Evolutionary conservation across 2,888 invertebrate genomes (phyloP).

Genomic region (Morinoia aosen): DNA sequence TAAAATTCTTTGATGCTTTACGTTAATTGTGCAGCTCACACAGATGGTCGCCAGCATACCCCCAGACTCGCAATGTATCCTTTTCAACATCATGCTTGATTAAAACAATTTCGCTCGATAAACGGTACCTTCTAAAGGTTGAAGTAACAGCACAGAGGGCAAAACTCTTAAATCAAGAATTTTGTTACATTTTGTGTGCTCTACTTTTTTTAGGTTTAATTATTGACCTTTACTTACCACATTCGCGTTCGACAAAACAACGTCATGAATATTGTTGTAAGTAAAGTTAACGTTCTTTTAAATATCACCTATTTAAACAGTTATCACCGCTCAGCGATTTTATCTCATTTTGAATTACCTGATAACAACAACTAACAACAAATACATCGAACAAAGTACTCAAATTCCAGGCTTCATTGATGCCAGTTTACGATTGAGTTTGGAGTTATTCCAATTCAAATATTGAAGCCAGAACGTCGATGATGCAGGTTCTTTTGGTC

Average conservation of each 20-base stretch:
- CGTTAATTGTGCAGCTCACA: neutral
- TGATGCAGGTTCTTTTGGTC: constrained; percentile 12
- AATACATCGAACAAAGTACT: no score
- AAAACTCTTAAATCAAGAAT: neutral
- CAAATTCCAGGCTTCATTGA: no score
- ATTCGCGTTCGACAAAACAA: no score
- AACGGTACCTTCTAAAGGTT: neutral
- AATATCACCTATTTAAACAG: no score
- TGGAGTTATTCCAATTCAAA: neutral
- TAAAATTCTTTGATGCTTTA: neutral
- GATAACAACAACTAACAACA: no score
- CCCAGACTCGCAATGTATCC: neutral
- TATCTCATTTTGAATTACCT: no score
- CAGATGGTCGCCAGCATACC: neutral
- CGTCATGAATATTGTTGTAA: no score
- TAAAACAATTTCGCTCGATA: neutral
- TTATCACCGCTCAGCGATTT: no score
- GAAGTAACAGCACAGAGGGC: neutral
- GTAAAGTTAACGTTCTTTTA: no score
- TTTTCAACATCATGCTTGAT: neutral
- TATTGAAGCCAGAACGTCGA: no score
- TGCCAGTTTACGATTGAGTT: no score
- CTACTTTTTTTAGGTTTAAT: neutral
- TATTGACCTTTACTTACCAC: no score
- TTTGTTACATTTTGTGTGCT: neutral